Evolutionary conservation across 2,888 invertebrate genomes (phyloP), one percentile per base, ranked within the genome.

Genomic region (Drosophila prolongata): DNA sequence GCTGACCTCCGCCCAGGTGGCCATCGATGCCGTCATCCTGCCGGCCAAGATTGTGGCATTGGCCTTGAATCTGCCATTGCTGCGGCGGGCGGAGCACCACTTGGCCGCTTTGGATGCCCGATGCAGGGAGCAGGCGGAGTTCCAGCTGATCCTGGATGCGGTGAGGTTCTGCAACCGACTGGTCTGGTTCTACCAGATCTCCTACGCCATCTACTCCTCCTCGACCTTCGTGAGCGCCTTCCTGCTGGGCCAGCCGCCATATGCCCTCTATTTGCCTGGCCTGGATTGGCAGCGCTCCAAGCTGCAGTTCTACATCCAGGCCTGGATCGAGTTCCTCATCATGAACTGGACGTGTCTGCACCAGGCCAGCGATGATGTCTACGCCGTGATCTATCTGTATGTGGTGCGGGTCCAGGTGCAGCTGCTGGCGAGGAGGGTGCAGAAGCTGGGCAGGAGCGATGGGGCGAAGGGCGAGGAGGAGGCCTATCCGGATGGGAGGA

Each of bases 1-100:
- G 30, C 56, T 88, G 13, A 81, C 84, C 16, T 86, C 86, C 5
- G 24, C 87, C 1, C 86, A 88, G 54, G 85, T 75, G 38, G 78
- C 71, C 42, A 70, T 86, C 19, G 68, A 88, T 61, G 78, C 79
- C 0, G 79, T 60, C 14, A 75, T 71, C 5, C 59, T 79, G 24
- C 72, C 80, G 0, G 24, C 65, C 0, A 88, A 87, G 62, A 64
- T 83, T 1, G 40, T 74, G 13, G 55, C 69, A 0, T 11, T 86
- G 24, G 62, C 46, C 3, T 59, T 66, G 24, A 47, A 56, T 3
- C 16, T 84, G 10, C 50, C 38, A 1, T 44, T 60, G 10, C 30
- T 87, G 40, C 64, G 62, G 0, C 14, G 49, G 6, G 68, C 77
- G 2, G 64, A 83, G 19, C 38, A 14, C 0, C 6, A 80, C 1